Evolutionary conservation across 2,888 invertebrate species (phyloP).

Genomic region (Euphydryas editha): DNA sequence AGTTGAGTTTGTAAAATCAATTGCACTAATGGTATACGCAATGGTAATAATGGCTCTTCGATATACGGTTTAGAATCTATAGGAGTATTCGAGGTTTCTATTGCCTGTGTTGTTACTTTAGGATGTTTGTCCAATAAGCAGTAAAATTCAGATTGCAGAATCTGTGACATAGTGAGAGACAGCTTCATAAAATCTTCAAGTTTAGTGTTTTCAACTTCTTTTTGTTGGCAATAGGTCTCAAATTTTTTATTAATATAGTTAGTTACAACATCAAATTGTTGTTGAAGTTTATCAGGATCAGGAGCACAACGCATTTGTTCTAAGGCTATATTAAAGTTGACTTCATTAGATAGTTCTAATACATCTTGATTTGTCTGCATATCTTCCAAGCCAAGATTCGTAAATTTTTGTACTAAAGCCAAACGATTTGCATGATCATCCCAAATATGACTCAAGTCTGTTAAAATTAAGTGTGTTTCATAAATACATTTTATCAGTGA

Average conservation of each 20-base stretch:
- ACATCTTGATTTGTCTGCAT: slow-evolving; percentile 64
- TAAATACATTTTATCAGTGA: slow-evolving; percentile 62
- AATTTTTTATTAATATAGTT: slow-evolving; percentile 55
- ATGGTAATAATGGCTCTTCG: slow-evolving; percentile 29
- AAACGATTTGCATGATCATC: slow-evolving; percentile 67
- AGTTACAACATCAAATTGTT: slow-evolving; percentile 51
- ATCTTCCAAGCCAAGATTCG: slow-evolving; percentile 70
- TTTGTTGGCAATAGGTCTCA: slow-evolving; percentile 59
- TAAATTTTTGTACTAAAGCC: slow-evolving; percentile 65
- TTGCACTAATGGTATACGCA: slow-evolving; percentile 44
- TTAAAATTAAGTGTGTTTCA: slow-evolving; percentile 60
- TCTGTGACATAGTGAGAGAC: slow-evolving; percentile 53
- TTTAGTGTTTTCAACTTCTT: slow-evolving; percentile 59
- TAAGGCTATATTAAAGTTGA: slow-evolving; percentile 60
- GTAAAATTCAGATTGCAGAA: slow-evolving; percentile 63
- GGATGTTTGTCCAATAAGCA: slow-evolving; percentile 66
- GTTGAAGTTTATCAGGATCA: slow-evolving; percentile 61
- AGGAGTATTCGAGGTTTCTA: slow-evolving; percentile 32
- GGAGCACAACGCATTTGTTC: slow-evolving; percentile 60
- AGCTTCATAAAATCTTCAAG: slow-evolving; percentile 65
- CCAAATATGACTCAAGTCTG: slow-evolving; percentile 68
- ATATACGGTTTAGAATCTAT: slow-evolving; percentile 36
- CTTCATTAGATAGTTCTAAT: slow-evolving; percentile 61
- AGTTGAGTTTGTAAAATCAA: slow-evolving; percentile 64
- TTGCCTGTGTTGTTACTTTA: slow-evolving; percentile 36